Evolutionary conservation across 2,888 invertebrate species (phyloP).

Genomic region (Agrilus biguttatus): DNA sequence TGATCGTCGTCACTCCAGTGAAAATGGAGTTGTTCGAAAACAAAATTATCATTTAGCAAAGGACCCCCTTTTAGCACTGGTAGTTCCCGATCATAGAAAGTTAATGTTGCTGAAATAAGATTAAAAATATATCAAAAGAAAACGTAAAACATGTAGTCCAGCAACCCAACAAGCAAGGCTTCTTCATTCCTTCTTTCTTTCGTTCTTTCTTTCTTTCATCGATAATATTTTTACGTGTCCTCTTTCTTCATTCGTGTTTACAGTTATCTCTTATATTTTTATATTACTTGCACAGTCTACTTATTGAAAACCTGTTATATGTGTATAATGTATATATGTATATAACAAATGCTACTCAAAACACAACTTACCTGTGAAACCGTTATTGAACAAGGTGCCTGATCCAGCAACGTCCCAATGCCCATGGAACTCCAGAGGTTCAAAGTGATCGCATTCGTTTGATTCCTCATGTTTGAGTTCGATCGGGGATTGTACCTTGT

Average conservation of each 20-base stretch:
- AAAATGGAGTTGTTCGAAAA: conserved; percentile 67
- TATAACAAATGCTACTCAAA: no score
- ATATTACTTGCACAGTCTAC: no score
- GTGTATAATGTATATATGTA: no score
- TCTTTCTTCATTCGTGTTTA: neutral
- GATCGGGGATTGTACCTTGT: conserved; percentile 48
- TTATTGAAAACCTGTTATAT: neutral
- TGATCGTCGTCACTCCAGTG: conserved; percentile 66
- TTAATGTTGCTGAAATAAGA: conserved; percentile 40
- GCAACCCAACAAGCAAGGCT: no score
- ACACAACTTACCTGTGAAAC: conserved; percentile 42
- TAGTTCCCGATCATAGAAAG: conserved; percentile 41
- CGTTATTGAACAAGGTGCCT: conserved; percentile 48
- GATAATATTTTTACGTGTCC: neutral
- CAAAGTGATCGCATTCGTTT: conserved; percentile 29
- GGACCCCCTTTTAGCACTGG: conserved; percentile 52
- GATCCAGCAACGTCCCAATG: conserved; percentile 44
- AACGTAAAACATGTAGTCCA: no score
- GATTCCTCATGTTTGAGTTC: conserved; percentile 36
- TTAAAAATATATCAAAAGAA: neutral
- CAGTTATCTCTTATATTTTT: no score
- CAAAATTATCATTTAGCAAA: conserved; percentile 45
- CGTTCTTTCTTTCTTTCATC: no score
- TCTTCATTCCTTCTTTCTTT: no score
- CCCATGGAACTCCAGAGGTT: conserved; percentile 40